phyloP scores from a whole-genome alignment of 2,888 invertebrate genomes.

The Ctena decussata region DNA sequence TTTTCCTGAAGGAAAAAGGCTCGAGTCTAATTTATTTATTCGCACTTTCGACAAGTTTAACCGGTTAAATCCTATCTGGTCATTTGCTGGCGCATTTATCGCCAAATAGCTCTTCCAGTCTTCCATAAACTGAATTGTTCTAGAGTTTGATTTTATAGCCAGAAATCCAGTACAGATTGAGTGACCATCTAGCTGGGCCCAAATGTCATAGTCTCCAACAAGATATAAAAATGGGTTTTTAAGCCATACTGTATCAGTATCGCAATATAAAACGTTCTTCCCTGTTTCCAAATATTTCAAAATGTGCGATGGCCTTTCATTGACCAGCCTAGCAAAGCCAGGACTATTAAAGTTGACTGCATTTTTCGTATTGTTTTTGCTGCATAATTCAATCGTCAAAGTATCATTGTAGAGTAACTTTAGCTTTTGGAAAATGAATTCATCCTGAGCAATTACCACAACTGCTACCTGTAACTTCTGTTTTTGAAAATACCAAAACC shows the following conservation, averaged over 20 bases:
- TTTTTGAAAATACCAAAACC: conserved; percentile 5
- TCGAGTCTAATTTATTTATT: too few species aligned
- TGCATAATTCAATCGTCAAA: neutral
- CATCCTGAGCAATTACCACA: neutral
- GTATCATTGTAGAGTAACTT: neutral
- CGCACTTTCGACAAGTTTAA: too few species aligned
- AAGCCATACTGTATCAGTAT: too few species aligned
- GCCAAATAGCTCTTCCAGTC: neutral
- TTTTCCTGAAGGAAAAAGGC: too few species aligned
- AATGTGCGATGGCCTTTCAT: too few species aligned
- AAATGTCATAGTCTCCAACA: neutral
- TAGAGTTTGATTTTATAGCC: neutral
- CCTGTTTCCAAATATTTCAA: too few species aligned
- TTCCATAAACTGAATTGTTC: neutral
- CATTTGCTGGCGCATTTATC: too few species aligned
- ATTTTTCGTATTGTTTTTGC: neutral
- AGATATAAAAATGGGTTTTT: too few species aligned
- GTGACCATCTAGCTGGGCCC: neutral
- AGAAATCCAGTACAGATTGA: neutral
- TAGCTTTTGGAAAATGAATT: neutral
- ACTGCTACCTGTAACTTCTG: neutral
- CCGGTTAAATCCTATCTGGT: too few species aligned
- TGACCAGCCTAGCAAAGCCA: neutral
- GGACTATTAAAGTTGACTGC: neutral
- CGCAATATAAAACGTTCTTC: too few species aligned